phyloP scores from a whole-genome alignment of 2,888 invertebrate species.

The Acleris literana region DNA sequence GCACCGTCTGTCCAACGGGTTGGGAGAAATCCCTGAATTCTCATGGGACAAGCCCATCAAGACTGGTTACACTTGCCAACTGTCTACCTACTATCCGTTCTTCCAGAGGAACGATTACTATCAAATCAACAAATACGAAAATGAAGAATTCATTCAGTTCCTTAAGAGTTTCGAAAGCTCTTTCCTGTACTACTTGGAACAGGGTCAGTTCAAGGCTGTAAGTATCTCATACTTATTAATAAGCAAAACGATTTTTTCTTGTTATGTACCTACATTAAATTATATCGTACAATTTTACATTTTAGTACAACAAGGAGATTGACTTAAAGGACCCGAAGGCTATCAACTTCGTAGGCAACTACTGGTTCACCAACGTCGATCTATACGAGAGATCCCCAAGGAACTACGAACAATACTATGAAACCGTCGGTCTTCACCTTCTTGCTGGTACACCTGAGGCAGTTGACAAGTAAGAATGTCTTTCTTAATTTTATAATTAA shows the following conservation, averaged over 20 bases:
- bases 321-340: conserved; percentile 69
- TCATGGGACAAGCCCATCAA: conserved; percentile 83
- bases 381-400: conserved; percentile 60
- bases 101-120: conserved; percentile 85
- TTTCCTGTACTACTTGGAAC: conserved; percentile 76
- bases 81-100: conserved; percentile 69
- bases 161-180: conserved; percentile 84
- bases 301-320: conserved; percentile 63
- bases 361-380: conserved; percentile 83
- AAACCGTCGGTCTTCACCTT: conserved; percentile 80
- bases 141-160: conserved; percentile 75
- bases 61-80: conserved; percentile 61
- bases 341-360: conserved; percentile 80
- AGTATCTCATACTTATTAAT: conserved; percentile 49
- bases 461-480: conserved; percentile 53
- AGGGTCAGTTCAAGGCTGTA: conserved; percentile 85
- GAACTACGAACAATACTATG: conserved; percentile 80
- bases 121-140: conserved; percentile 78
- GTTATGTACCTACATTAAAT: conserved; percentile 33
- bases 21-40: conserved; percentile 84
- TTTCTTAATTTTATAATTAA: not conserved
- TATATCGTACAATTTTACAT: conserved; percentile 24
- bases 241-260: not conserved
- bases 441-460: conserved; percentile 60
- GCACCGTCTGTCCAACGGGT: conserved; percentile 86